Base-by-base conservation (phyloP, 2,113 vertebrate genomes). In the Opisthocomus hoazin region DNA sequence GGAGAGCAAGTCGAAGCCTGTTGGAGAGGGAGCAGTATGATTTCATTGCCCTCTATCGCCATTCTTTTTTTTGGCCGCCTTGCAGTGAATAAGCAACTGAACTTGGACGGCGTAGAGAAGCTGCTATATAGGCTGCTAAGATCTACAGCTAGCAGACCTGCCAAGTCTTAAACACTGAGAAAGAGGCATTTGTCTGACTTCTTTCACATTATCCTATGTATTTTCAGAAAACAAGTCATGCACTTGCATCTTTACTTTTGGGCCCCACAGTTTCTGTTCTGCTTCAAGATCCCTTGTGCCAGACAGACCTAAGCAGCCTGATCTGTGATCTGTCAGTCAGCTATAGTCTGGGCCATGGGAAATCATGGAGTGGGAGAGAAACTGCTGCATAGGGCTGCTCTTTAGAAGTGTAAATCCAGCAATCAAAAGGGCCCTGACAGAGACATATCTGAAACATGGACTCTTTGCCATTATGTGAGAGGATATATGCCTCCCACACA, bases 161-260 rank as follows among this genome's bases (percentile, higher is more conserved):
- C 95, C 96, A 95, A 95, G 73, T 92, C 93, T 94, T 87, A 70
- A 93, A 75, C 43, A 64, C 73, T 91, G 94, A 97, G 94, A 93
- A 93, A 93, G 91, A 97, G 96, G 94, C 91, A 94, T 94, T 94
- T 95, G 94, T 95, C 94, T 97, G 94, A 94, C 89, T 96, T 95
- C 89, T 95, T 84, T 95, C 95, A 97, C 92, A 75, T 84, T 96
- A 94, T 94, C 96, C 96, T 77, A n/a, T 94, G 84, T 96, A 97
- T 97, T 97, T 97, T 95, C 94, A 95, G 96, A 95, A 96, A 94
- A 96, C 94, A 97, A 96, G 84, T 97, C 93, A 94, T 92, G 87
- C 77, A 87, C 84, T 97, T 89, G 43, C 94, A 87, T 76, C 91
- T 97, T 95, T 91, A 43, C 73, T 95, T 96, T 94, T 91, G 91